Percentiles rank a stretch among this genome's conserved stretches.
Conservation (phyloP, 30 jellyfish, hydroid and myxozoan genomes). For the Cassiopea andromeda region DNA sequence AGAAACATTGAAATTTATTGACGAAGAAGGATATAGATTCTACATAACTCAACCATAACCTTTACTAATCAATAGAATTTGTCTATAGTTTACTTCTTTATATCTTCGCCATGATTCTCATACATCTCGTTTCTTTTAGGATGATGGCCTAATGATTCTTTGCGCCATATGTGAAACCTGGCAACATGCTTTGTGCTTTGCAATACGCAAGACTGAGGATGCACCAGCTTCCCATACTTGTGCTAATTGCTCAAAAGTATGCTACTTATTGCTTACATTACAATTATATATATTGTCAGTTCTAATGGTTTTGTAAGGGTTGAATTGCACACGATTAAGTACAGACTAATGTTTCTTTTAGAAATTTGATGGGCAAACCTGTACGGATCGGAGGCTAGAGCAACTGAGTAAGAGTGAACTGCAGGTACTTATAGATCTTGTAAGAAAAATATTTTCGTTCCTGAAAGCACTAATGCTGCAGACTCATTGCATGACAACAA, state of each 20-base stretch:
- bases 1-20: too few relatives aligned
- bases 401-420: constrained; percentile 45
- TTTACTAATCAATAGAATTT: too few relatives aligned
- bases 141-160: constrained; percentile 94
- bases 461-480: too few relatives aligned
- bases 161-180: constrained; percentile 93
- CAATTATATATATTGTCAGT: too few relatives aligned
- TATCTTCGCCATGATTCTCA: not conserved
- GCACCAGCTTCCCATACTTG: constrained; percentile 90
- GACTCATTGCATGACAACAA: too few relatives aligned
- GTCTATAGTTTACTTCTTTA: not conserved
- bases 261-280: not conserved
- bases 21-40: too few relatives aligned
- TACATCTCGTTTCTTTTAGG: constrained; percentile 40
- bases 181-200: constrained; percentile 97
- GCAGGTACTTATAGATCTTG: constrained; percentile 14
- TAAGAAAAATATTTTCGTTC: too few relatives aligned
- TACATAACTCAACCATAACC: too few relatives aligned
- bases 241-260: constrained; percentile 74
- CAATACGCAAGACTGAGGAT: constrained; percentile 72
- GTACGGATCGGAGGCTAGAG: constrained; percentile 70
- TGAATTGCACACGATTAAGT: too few relatives aligned
- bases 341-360: not conserved
- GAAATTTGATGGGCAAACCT: constrained; percentile 57
- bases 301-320: not conserved